Evolutionary conservation across 2,888 invertebrate species (phyloP).

Genomic region (Hemicrepidius hirtus): DNA sequence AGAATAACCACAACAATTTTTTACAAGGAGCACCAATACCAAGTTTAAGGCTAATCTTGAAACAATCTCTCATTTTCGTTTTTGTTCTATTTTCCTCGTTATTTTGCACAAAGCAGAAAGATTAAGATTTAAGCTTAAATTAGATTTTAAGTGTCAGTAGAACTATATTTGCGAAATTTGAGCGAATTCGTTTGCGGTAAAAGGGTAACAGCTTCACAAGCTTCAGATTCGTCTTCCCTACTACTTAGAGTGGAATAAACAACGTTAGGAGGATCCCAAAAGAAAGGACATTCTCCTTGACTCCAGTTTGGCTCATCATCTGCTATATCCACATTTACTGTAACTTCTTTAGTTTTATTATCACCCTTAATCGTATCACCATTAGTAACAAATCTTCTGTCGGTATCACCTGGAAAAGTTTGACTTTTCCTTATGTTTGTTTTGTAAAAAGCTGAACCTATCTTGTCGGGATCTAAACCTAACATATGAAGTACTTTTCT

Average conservation of each 20-base stretch:
- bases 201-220: conserved; percentile 58
- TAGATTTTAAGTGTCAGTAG: conserved; percentile 44
- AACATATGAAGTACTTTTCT: conserved; percentile 82
- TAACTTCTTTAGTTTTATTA: conserved; percentile 37
- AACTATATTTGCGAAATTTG: conserved; percentile 59
- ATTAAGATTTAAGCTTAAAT: conserved; percentile 30
- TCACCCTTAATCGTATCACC: conserved; percentile 51
- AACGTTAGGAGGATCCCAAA: conserved; percentile 59
- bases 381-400: conserved; percentile 43
- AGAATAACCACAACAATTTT: not conserved
- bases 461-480: conserved; percentile 79
- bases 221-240: conserved; percentile 12
- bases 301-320: conserved; percentile 59
- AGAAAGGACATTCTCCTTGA: conserved; percentile 63
- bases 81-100: no score
- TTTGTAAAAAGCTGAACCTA: conserved; percentile 63
- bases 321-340: conserved; percentile 49
- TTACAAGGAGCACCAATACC: conserved; percentile 22
- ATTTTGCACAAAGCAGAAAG: no score
- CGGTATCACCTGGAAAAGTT: conserved; percentile 63
- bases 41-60: conserved; percentile 8
- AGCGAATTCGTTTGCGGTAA: conserved; percentile 51
- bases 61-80: not conserved
- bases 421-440: conserved; percentile 62
- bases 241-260: conserved; percentile 15